Evolutionary conservation across 2,888 invertebrate species (phyloP).

Genomic region (Glyphotaelius pellucidus): DNA sequence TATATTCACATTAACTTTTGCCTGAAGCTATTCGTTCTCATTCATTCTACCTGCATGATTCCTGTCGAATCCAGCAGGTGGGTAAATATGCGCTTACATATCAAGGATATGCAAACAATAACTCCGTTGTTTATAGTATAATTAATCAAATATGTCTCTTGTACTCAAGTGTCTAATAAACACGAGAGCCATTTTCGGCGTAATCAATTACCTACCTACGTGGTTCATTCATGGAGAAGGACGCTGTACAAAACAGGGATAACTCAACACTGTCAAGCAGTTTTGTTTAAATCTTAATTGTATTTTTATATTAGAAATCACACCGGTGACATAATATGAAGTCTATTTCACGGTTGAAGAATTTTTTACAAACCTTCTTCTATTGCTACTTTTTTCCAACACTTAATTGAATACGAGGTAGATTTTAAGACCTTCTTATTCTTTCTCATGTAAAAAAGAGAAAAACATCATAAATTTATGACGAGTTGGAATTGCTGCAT

Average conservation of each 20-base stretch:
- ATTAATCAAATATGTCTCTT: slow-evolving; percentile 32
- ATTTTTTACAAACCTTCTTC: too few relatives aligned
- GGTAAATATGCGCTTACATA: not conserved
- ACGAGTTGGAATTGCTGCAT: too few relatives aligned
- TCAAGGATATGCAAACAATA: not conserved
- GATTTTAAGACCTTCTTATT: too few relatives aligned
- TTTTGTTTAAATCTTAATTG: not conserved
- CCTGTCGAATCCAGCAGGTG: not conserved
- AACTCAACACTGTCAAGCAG: not conserved
- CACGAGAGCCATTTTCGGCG: not conserved
- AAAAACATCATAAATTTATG: too few relatives aligned
- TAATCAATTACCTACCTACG: slow-evolving; percentile 15
- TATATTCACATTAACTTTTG: too few relatives aligned
- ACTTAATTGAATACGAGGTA: too few relatives aligned
- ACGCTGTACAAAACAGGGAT: not conserved
- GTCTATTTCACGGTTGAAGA: too few relatives aligned
- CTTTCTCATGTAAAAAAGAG: too few relatives aligned
- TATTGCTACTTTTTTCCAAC: too few relatives aligned
- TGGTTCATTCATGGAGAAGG: not conserved
- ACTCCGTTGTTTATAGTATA: slow-evolving; percentile 6
- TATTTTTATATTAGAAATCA: too few relatives aligned
- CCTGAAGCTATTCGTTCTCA: not conserved
- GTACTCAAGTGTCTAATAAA: not conserved
- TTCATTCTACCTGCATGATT: not conserved
- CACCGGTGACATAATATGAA: too few relatives aligned